Conservation (phyloP, 2,113 vertebrate species). For the Neodontobutis hainanensis region DNA sequence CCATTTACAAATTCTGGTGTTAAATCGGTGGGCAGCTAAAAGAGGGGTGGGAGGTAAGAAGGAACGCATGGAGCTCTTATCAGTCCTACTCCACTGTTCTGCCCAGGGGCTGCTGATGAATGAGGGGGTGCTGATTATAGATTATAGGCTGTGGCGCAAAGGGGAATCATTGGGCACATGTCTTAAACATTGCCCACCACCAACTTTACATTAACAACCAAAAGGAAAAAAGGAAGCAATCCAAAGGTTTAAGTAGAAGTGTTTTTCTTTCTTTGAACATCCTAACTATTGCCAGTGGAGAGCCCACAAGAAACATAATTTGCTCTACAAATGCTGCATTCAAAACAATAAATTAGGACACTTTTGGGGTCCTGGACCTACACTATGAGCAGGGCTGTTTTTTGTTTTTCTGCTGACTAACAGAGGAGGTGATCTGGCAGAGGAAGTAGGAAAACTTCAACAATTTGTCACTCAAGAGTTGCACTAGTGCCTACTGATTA, state of each 20-base stretch:
- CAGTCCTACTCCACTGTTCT: constrained; percentile 40
- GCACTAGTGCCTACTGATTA: too few species aligned
- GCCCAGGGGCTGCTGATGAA: constrained; percentile 32
- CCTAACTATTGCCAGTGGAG: constrained; percentile 38
- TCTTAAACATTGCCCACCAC: constrained; percentile 31
- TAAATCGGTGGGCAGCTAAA: constrained; percentile 36
- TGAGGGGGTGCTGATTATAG: constrained; percentile 50
- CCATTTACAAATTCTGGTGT: constrained; percentile 26
- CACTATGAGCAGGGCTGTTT: too few species aligned
- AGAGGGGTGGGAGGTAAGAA: constrained; percentile 37
- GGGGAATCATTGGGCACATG: constrained; percentile 28
- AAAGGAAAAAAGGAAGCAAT: constrained; percentile 21
- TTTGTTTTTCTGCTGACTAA: too few species aligned
- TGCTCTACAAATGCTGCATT: constrained; percentile 65
- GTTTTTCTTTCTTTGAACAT: constrained; percentile 37
- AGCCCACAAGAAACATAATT: constrained; percentile 64
- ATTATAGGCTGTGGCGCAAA: constrained; percentile 32
- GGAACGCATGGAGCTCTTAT: constrained; percentile 56
- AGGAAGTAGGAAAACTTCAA: too few species aligned
- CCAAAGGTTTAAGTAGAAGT: constrained; percentile 15
- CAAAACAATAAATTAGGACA: constrained; percentile 74
- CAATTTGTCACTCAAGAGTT: too few species aligned
- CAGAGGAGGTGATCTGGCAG: too few species aligned
- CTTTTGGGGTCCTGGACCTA: too few species aligned
- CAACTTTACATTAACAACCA: constrained; percentile 27